phyloP scores from a whole-genome alignment of 2,113 vertebrate species.

The Gymnobelideus leadbeateri region DNA sequence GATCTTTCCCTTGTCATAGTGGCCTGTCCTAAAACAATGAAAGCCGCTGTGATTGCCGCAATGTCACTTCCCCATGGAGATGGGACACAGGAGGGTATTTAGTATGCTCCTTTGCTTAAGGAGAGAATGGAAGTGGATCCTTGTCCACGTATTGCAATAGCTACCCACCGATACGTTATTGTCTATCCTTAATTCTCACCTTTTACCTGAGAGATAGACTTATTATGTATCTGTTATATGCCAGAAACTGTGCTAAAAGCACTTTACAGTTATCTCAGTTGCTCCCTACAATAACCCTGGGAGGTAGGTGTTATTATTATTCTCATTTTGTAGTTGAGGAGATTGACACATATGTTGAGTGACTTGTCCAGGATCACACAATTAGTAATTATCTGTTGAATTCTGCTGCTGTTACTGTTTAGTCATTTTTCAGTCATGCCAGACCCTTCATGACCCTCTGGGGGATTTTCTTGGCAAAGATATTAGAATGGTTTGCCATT shows the following conservation, averaged over 20 bases:
- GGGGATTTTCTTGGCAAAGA: neutral
- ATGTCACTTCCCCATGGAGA: neutral
- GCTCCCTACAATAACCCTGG: too few species aligned
- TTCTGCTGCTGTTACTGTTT: neutral
- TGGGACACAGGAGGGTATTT: neutral
- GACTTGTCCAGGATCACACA: neutral
- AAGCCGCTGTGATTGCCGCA: neutral
- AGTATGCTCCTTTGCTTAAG: neutral
- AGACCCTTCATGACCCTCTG: neutral
- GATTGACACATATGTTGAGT: neutral
- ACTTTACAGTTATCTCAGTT: too few species aligned
- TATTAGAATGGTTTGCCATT: neutral
- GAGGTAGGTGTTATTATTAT: neutral
- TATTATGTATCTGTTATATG: neutral
- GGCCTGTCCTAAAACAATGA: neutral
- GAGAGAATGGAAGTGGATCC: neutral
- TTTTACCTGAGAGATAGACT: conserved; percentile 29
- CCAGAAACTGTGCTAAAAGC: too few species aligned
- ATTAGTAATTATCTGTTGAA: neutral
- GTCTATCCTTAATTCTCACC: conserved; percentile 23
- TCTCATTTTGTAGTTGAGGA: neutral
- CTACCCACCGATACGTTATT: neutral
- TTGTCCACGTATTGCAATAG: neutral
- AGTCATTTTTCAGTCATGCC: neutral
- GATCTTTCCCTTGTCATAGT: neutral